A percentile compares a stretch with the other conserved stretches of the same genome.
Evolutionary conservation across 2,888 invertebrate genomes (phyloP).

Genomic region (Standfussiana lucernea): DNA sequence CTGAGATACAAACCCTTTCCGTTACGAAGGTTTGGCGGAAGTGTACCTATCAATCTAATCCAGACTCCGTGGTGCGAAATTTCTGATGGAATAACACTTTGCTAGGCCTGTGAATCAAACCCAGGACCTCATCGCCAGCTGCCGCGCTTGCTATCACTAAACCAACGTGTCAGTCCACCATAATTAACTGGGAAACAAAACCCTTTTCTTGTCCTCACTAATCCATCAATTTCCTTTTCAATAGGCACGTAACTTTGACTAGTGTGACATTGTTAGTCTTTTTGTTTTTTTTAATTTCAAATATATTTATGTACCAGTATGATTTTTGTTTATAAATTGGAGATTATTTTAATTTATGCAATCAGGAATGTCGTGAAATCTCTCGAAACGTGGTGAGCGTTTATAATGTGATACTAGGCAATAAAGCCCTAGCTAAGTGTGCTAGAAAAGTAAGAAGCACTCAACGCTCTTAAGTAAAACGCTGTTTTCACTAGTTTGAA

Average conservation of each 20-base stretch:
- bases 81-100: too few species aligned
- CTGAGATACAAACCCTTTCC: neutral
- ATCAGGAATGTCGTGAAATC: constrained; percentile 18
- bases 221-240: neutral
- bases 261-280: neutral
- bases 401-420: constrained; percentile 62
- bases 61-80: too few species aligned
- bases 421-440: constrained; percentile 66
- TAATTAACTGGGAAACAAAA: neutral
- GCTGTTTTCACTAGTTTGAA: constrained; percentile 63
- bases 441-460: constrained; percentile 62
- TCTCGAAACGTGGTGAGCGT: constrained; percentile 22
- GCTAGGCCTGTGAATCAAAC: too few species aligned
- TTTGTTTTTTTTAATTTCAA: neutral
- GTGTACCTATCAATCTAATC: too few species aligned
- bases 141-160: too few species aligned
- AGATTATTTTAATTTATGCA: neutral
- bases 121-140: too few species aligned
- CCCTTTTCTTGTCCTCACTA: neutral
- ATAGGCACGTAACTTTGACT: neutral
- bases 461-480: constrained; percentile 63
- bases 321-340: neutral
- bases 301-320: neutral
- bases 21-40: too few species aligned
- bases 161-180: too few species aligned